Evolutionary conservation across 2,797 vertebrate species (phyloP), one percentile per base, ranked within the genome.

Genomic region (Remorina albescens): DNA sequence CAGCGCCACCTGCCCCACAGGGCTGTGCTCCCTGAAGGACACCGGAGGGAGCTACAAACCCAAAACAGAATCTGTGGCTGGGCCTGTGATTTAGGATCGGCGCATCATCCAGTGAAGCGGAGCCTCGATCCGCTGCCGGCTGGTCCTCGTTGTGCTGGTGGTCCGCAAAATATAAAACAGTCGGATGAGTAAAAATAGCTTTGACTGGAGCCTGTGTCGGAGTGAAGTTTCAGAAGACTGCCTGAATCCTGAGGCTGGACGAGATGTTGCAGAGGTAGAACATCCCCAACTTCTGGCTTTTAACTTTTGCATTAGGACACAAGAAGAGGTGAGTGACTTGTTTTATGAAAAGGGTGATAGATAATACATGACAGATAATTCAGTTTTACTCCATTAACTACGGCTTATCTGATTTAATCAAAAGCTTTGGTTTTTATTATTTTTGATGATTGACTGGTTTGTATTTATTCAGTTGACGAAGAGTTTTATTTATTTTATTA

Each of bases 241-340:
- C 64, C 78, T 82, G 75, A 70, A 70, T 80, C 55, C 26, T 74
- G 55, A 76, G 55, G 72, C 81, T 75, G 71, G 57, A 12, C 19
- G 54, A 54, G 46, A 89, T 87, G 75, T 61, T 83, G 67, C 77
- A 82, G 73, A 83, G 74, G 83, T 87, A 91, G 80, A 88, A 58
- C 50, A 66, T 72, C 66, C 65, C 34, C 61, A 69, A 21, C 51
- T 71, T 15, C 42, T 80, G 67, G 13, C 15, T 77, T 84, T 79
- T 56, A 59, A 25, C 18, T 67, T 62, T 75, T 83, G 54, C 37
- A 23, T 58, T 10, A 42, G 44, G 71, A 86, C 67, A 39, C 34
- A 74, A 84, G 47, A 32, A 67, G 70, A 84, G 88, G 92, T 92
- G 55, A 90, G 92, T 88, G 46, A 62, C 26, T 81, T 2, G 5